Evolutionary conservation across 92 coral and sea anemone species (phyloP), one percentile per base, ranked within the genome.

Genomic region (Zoanthus gigantus): DNA sequence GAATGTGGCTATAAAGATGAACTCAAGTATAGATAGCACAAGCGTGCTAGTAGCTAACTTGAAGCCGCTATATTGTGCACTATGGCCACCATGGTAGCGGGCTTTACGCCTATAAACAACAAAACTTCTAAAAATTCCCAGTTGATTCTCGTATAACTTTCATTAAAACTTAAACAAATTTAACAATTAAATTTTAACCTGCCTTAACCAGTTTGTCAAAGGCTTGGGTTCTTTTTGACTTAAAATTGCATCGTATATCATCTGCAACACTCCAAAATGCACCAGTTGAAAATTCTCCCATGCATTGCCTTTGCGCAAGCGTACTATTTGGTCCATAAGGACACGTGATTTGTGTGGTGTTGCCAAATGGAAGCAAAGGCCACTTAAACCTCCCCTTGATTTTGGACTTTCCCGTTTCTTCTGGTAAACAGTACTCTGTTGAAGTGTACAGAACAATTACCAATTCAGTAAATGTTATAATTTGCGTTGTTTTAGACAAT

Each of bases 201-300:
- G 61, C 85, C 85, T 80, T 80, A 42, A 50, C 34, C 12, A 80
- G 74, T 0, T 65, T 65, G 4, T 63, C 74, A 9, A 80, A 80
- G 0, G 23, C 85, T 80, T 45, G 74, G 50, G 85, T 80, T 80
- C 85, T 80, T 48, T 80, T 65, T 48, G 85, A 80, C 32, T 65
- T 63, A 80, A 61, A 80, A 18, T 23, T 45, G 56, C 85, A 80
- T 29, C 10, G n/a, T 0, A n/a, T 65, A 63, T 61, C 74, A 65
- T 65, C 74, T n/a, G 56, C 57, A 14, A 2, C 50, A 80, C 28
- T 45, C 85, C 85, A 80, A 9, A n/a, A 44, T 11, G 85, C 74
- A 17, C 85, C 85, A 61, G 85, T 45, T 65, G 61, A 65, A 65
- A 61, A 80, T n/a, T 80, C 6, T 7, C 74, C 85, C 18, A 13